Base-by-base conservation (phyloP, 2,113 vertebrate genomes). In the Mesocricetus auratus region DNA sequence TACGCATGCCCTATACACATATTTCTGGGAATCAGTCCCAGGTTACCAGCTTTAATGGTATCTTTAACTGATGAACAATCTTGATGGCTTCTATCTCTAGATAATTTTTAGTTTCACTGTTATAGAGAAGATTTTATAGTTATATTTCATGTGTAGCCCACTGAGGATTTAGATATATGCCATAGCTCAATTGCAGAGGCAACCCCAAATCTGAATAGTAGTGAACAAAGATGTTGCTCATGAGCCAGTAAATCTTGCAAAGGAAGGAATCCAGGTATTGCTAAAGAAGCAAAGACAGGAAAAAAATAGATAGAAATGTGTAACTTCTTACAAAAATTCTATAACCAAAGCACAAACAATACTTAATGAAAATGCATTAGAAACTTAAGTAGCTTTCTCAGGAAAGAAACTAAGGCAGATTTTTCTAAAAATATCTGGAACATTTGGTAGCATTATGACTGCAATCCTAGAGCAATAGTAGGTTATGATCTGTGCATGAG, bases 31-130 rank as follows among this genome's bases (percentile, higher is more conserved):
- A 22, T 68, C 17, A 33, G 1, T 33, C 17, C 29, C 42, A 68
- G 5, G 31, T 47, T 68, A 17, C 17, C 5, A 12, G 31, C 42
- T 19, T 68, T 7, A 22, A 45, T 13, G 42, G 42, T 10, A 21
- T 36, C 31, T 83, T 21, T 68, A 47, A 13, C 29, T 47, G 29
- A 36, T 66, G 29, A 47, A 42, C 39, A 0, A 0, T 86, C 62
- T 36, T 7, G 29, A 45, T 36, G 64, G 19, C 42, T 62, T 68
- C 83, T 47, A 50, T 86, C 42, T 86, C 31, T 91, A 58, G 77
- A 16, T 87, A 60, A 60, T 81, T 92, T 96, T 81, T 74, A 86
- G 39, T 89, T 87, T 93, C 21, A 64, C 8, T n/a, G 88, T 89
- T 60, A 91, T 29, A 42, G 24, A 12, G 79, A 64, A 42, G 7